Percentiles rank a stretch among this genome's conserved stretches.
Evolutionary conservation across 2,888 invertebrate genomes (phyloP).

Genomic region (Erebia ligea): DNA sequence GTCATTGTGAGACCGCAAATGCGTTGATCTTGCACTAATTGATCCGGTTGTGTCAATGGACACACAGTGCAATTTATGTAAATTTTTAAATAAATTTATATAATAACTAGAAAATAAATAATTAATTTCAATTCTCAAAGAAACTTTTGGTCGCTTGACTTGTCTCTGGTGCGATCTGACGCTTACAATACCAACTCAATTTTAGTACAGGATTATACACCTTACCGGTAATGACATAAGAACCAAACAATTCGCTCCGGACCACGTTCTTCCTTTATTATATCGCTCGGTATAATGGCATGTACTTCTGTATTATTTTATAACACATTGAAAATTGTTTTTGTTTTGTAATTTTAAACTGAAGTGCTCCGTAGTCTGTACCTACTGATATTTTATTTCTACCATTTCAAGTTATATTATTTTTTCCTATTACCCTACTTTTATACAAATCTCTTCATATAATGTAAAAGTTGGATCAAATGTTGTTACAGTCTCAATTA

Average conservation of each 20-base stretch:
- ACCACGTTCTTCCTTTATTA: not conserved
- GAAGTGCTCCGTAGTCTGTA: not conserved
- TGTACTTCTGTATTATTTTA: not conserved
- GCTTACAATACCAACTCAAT: not conserved
- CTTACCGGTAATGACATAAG: not conserved
- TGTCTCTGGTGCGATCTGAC: not conserved
- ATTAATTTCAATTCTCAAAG: not conserved
- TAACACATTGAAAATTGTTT: not conserved
- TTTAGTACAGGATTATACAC: not conserved
- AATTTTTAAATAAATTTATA: no score
- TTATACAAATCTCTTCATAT: not conserved
- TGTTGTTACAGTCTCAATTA: no score
- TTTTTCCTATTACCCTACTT: not conserved
- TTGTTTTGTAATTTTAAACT: slow-evolving; percentile 6
- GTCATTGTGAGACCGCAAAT: no score
- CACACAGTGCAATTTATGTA: no score
- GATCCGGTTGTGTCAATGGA: no score
- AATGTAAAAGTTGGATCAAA: no score
- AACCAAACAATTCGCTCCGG: not conserved
- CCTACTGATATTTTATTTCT: not conserved
- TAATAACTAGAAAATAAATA: not conserved
- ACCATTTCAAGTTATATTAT: not conserved
- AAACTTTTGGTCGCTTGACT: not conserved
- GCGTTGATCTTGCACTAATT: no score
- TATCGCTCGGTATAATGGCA: not conserved